Evolutionary conservation across 2,888 invertebrate genomes (phyloP).

Genomic region (Mesorhabditis sp.): DNA sequence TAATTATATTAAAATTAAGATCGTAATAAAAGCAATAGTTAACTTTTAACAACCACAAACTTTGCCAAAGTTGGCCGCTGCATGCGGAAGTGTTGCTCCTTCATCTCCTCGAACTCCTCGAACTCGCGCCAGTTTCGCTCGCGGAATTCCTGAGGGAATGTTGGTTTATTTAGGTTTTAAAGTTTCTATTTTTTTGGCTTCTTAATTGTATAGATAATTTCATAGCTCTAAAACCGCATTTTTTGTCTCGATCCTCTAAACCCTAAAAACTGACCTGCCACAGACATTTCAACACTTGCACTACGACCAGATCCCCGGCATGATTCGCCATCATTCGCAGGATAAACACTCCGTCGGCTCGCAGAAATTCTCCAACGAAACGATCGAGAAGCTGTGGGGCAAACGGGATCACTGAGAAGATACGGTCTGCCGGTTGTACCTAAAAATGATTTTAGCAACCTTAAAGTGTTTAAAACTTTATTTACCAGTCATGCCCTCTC

Average conservation of each 20-base stretch:
- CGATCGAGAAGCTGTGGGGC: constrained; percentile 46
- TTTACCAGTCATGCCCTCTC: no score
- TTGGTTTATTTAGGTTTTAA: constrained; percentile 7
- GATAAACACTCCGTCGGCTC: constrained; percentile 55
- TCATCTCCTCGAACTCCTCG: constrained; percentile 45
- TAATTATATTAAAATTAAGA: not conserved
- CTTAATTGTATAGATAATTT: constrained; percentile 7
- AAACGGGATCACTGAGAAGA: constrained; percentile 41
- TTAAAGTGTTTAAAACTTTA: no score
- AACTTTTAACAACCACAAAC: not conserved
- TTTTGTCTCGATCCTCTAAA: not conserved
- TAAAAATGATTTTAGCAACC: constrained; percentile 2
- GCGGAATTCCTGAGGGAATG: constrained; percentile 60
- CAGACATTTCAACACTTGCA: constrained; percentile 31
- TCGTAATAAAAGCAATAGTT: not conserved
- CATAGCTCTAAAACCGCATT: constrained; percentile 11
- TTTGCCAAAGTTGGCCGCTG: not conserved
- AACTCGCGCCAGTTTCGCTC: constrained; percentile 52
- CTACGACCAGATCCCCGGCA: constrained; percentile 50
- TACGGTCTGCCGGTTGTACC: constrained; percentile 25
- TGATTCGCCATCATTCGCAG: constrained; percentile 56
- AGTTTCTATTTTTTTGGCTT: not conserved
- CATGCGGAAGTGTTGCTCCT: constrained; percentile 20
- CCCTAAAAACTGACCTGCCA: constrained; percentile 24
- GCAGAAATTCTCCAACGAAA: constrained; percentile 49